These are phyloP conservation scores for Panthera tigris DNA, from an alignment of 2,113 vertebrate species.

Conservation along the genomic window DNA sequence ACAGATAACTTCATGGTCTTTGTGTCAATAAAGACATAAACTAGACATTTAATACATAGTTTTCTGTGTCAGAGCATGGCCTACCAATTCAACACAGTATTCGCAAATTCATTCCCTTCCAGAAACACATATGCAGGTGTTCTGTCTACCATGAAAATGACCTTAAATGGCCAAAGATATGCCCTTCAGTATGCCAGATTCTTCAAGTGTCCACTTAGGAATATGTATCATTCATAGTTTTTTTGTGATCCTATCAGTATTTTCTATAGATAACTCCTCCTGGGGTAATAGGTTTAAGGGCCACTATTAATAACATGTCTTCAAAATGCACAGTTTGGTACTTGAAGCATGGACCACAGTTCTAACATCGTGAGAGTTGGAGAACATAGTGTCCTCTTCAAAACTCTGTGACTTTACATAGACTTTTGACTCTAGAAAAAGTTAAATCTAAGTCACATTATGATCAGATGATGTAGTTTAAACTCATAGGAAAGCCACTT, in stretches of 20 bases:
- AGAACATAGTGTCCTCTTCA: background rate
- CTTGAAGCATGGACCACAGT: background rate
- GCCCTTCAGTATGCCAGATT: background rate
- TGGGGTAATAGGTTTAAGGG: background rate
- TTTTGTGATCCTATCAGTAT: background rate
- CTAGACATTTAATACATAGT: background rate
- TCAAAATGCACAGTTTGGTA: background rate
- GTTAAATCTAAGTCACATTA: conserved; percentile 35
- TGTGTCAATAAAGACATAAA: background rate
- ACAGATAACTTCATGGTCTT: background rate
- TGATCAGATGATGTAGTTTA: conserved; percentile 52
- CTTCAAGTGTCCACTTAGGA: background rate
- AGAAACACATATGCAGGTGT: background rate
- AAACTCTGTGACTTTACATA: background rate
- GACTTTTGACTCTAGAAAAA: conserved; percentile 14
- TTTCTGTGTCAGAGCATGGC: background rate
- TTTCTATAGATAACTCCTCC: background rate
- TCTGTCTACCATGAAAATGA: background rate
- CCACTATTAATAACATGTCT: background rate
- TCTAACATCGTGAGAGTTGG: background rate
- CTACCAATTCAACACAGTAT: background rate
- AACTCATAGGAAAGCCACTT: conserved; percentile 46
- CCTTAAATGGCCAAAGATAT: background rate
- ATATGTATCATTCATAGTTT: background rate
- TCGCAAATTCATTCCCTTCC: background rate